These are phyloP conservation scores for Coboldia fuscipes DNA, from an alignment of 1,140 invertebrate species.

Conservation along the genomic window DNA sequence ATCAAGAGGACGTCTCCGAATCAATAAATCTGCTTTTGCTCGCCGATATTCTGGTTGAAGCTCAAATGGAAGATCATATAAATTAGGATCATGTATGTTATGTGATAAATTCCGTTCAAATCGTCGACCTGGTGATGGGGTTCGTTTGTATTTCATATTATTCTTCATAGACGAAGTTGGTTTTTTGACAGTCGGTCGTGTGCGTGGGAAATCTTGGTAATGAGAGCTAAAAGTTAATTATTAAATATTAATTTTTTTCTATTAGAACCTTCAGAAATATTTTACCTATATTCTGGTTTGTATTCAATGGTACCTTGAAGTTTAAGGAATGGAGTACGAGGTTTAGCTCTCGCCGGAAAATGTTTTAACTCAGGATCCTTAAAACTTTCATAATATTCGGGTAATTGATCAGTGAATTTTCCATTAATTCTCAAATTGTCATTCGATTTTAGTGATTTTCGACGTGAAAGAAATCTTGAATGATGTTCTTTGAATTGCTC, in stretches of 20 bases:
- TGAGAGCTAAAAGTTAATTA: slow-evolving; percentile 9
- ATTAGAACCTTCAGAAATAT: background rate
- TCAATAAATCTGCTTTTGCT: slow-evolving; percentile 15
- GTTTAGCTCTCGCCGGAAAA: slow-evolving; percentile 17
- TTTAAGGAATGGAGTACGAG: slow-evolving; percentile 14
- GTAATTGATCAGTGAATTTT: slow-evolving; percentile 16
- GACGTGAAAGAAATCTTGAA: slow-evolving; percentile 11
- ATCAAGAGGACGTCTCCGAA: slow-evolving; percentile 9
- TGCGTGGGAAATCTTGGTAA: slow-evolving; percentile 16
- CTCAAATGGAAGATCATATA: background rate
- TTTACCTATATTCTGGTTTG: slow-evolving; percentile 15
- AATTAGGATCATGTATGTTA: background rate
- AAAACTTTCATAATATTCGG: slow-evolving; percentile 20
- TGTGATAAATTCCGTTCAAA: slow-evolving; percentile 3
- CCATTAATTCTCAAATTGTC: slow-evolving; percentile 15
- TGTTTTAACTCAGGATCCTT: slow-evolving; percentile 18
- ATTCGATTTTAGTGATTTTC: slow-evolving; percentile 14
- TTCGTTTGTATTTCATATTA: background rate
- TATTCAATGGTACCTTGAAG: slow-evolving; percentile 19
- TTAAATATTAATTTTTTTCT: background rate
- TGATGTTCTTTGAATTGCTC: slow-evolving; percentile 16
- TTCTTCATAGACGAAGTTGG: slow-evolving; percentile 2
- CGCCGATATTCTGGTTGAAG: slow-evolving; percentile 12
- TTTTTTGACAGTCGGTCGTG: slow-evolving; percentile 7
- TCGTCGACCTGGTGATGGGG: background rate